Conservation (phyloP, 2,113 vertebrate genomes). For the Syrrhaptes paradoxus region DNA sequence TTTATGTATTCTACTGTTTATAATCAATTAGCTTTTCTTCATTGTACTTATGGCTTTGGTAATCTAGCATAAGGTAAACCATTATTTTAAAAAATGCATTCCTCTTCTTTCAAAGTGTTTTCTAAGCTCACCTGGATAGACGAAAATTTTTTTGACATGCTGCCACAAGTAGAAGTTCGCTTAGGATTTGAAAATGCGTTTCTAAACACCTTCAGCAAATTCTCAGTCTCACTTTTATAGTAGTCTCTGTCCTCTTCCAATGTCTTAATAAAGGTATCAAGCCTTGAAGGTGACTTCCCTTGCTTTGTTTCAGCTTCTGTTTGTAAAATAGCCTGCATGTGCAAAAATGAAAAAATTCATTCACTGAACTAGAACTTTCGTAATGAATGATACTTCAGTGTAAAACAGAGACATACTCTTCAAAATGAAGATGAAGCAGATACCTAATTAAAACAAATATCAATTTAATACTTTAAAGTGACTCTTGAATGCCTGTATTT, state of each 20-base stretch:
- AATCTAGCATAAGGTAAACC: not conserved
- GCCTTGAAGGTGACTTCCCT: conserved; percentile 60
- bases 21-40: not conserved
- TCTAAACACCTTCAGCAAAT: conserved; percentile 71
- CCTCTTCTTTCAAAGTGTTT: not conserved
- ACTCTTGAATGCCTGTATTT: conserved; percentile 8
- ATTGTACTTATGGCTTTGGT: not conserved
- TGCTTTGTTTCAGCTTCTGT: conserved; percentile 59
- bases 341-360: conserved; percentile 32
- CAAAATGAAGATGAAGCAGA: not conserved
- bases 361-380: conserved; percentile 33
- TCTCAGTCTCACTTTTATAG: conserved; percentile 69
- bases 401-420: conserved; percentile 19
- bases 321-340: conserved; percentile 52
- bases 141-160: conserved; percentile 43
- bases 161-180: not conserved
- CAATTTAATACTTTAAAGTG: not conserved
- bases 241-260: conserved; percentile 71
- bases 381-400: not conserved
- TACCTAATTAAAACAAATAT: conserved; percentile 1
- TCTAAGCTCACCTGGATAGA: conserved; percentile 68
- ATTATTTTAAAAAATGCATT: not conserved
- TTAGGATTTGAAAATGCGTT: conserved; percentile 67
- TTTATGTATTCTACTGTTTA: not conserved
- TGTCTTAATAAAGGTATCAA: conserved; percentile 66